These are phyloP conservation scores for Melanotaenia trifasciata DNA, from an alignment of 2,797 vertebrate species.

Conservation along the genomic window DNA sequence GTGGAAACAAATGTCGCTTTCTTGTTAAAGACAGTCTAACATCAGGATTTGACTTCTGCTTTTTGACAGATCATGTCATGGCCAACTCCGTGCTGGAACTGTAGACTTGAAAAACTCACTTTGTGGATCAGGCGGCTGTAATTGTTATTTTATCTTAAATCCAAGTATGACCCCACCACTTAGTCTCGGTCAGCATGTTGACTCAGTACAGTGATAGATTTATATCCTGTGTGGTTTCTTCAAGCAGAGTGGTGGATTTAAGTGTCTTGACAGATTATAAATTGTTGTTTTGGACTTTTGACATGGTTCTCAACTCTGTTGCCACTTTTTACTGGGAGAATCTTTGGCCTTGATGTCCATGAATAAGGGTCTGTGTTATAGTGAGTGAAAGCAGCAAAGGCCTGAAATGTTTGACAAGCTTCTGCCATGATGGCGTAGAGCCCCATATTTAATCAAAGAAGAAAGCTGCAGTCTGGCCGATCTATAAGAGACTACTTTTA, in stretches of 20 bases:
- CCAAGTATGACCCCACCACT: background rate
- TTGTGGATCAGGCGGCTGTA: background rate
- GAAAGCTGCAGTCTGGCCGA: background rate
- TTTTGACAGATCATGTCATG: background rate
- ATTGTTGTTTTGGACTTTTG: background rate
- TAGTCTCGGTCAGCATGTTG: background rate
- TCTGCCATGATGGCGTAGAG: background rate
- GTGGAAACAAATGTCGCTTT: background rate
- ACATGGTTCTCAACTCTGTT: background rate
- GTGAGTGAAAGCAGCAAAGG: background rate
- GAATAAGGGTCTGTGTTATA: background rate
- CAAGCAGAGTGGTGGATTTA: conserved; percentile 1
- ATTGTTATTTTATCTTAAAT: background rate
- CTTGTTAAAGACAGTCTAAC: background rate
- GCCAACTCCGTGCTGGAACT: background rate
- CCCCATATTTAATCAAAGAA: conserved; percentile 10
- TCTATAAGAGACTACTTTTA: conserved; percentile 5
- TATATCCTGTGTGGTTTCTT: conserved; percentile 1
- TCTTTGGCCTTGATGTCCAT: background rate
- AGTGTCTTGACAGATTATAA: background rate
- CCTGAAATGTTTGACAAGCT: conserved; percentile 9
- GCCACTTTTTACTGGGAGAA: background rate
- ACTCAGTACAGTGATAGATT: conserved; percentile 8
- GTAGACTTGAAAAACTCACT: no score
- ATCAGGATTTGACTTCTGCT: background rate